Base-by-base conservation (phyloP, 2,888 invertebrate genomes). In the Synanthedon myopaeformis region DNA sequence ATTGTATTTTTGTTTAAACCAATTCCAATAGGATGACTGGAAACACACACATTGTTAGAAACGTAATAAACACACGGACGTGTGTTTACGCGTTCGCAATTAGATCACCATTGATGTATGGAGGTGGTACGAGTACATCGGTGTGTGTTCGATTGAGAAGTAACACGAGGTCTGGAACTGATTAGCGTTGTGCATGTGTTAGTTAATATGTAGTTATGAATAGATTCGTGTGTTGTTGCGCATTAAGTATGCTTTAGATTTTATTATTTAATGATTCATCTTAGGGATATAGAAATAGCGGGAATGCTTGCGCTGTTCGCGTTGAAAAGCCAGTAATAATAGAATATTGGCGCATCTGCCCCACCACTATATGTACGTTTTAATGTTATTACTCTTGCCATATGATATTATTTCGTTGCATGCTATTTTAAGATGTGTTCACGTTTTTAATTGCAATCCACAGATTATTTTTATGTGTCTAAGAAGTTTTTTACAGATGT, bases 191-290 rank as follows among this genome's bases (percentile, higher is more conserved):
- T 70, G 76, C 71, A 69, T 78, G 84, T 82, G 79, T 82, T 80
- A 67, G 79, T 78, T 74, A 74, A 75, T 69, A 74, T 72, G 70
- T 67, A 67, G 73, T 76, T 77, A 72, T 75, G 81, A 81, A 83
- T 79, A 82, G 75, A 76, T 69, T 70, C 71, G 69, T 75, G 76
- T 79, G 82, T 79, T 78, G 76, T 76, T 73, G 78, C 74, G 86
- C 83, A 85, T 86, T 86, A 86, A 86, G 86, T 85, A 79, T 78
- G 85, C 85, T 84, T 83, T 79, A 67, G 76, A 86, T 88, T 87
- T 88, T 86, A 87, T 87, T 86, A 87, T 86, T 86, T 86, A 87
- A 86, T 87, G 87, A 87, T 82, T 88, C 87, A 88, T 85, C 83
- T 84, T 80, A 80, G 82, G 83, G 81, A 80, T 87, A 81, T 87